phyloP scores from a whole-genome alignment of 2,113 vertebrate species.

The Cephalopholis sonnerati region DNA sequence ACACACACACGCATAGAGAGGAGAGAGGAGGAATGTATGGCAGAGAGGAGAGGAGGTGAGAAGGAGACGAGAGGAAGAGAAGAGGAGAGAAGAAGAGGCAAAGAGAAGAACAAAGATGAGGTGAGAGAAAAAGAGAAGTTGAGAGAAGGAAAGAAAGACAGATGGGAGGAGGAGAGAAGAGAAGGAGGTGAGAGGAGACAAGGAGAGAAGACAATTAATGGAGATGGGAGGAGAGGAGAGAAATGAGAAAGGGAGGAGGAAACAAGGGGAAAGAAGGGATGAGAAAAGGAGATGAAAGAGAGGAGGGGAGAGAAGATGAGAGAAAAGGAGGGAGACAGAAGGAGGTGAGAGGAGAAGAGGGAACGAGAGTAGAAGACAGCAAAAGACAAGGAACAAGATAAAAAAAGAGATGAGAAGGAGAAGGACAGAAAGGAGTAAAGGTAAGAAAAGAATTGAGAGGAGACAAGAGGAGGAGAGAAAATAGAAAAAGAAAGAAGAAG shows the following conservation, averaged over 20 bases:
- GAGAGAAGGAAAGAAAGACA: not conserved
- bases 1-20: conserved; percentile 34
- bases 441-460: not conserved
- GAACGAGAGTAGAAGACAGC: not conserved
- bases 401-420: not conserved
- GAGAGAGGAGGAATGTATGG: conserved; percentile 77
- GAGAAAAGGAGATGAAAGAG: not conserved
- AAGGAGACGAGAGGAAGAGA: conserved; percentile 2
- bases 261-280: not conserved
- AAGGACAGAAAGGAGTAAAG: no score
- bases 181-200: not conserved
- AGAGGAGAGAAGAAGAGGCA: not conserved
- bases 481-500: not conserved
- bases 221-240: not conserved
- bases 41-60: conserved; percentile 28
- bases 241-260: not conserved
- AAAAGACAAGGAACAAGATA: not conserved
- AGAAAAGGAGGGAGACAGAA: not conserved
- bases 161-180: no score
- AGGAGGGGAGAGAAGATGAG: no score
- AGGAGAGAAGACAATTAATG: not conserved
- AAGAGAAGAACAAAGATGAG: not conserved
- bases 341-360: not conserved
- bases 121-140: not conserved
- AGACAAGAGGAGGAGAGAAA: no score